phyloP scores from a whole-genome alignment of 64 coral and sea anemone species.

The Stichodactyla helianthus region DNA sequence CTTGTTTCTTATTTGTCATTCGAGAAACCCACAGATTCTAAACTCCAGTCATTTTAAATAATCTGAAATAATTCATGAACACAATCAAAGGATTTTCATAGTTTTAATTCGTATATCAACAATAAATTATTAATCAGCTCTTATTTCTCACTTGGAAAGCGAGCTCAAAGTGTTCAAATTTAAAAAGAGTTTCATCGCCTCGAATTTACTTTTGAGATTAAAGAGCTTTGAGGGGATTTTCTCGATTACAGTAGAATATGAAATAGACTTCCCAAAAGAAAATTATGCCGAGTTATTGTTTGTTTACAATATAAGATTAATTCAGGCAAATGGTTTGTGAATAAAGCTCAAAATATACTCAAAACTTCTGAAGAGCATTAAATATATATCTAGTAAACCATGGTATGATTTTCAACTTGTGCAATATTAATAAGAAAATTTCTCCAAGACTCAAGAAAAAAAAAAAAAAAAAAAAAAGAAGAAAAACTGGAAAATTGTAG shows the following conservation, averaged over 20 bases:
- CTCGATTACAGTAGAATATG: not conserved
- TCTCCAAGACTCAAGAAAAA: not conserved
- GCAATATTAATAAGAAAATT: not conserved
- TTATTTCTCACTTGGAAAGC: not conserved
- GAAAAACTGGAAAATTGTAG: too few species aligned
- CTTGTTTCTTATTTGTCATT: not conserved
- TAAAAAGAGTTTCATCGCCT: not conserved
- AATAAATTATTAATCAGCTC: not conserved
- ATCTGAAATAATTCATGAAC: not conserved
- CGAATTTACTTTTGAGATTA: not conserved
- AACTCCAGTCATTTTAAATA: not conserved
- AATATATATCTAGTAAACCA: not conserved
- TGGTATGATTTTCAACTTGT: not conserved
- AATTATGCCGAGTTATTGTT: too few species aligned
- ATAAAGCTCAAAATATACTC: too few species aligned
- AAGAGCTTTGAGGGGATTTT: not conserved
- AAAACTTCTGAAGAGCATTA: not conserved
- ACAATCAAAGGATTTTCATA: conserved; percentile 6
- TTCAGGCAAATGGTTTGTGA: too few species aligned
- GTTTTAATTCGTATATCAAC: not conserved
- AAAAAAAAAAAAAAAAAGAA: not conserved
- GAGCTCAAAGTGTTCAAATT: conserved; percentile 7
- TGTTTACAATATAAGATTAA: too few species aligned
- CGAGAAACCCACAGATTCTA: not conserved
- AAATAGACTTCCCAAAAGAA: too few species aligned